phyloP scores from a whole-genome alignment of 30 jellyfish, hydroid and myxozoan species.

The Sanderia malayensis region DNA sequence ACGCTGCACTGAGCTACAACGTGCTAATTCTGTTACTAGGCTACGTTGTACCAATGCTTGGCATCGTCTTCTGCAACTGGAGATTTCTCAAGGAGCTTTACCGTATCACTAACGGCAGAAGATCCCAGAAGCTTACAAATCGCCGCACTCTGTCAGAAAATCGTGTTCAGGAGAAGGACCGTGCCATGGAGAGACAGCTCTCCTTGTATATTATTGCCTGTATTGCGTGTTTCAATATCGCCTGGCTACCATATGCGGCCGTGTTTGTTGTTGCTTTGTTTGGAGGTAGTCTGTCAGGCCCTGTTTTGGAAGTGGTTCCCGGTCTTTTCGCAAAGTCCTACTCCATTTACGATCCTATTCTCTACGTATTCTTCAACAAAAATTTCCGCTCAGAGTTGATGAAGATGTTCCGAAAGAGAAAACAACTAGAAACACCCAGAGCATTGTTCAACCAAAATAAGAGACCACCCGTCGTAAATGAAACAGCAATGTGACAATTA shows the following conservation, averaged over 20 bases:
- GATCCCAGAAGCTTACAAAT: background rate
- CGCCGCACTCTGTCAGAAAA: background rate
- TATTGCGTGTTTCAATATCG: slow-evolving; percentile 13
- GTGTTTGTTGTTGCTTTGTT: slow-evolving; percentile 17
- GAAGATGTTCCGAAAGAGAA: background rate
- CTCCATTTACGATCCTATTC: slow-evolving; percentile 42
- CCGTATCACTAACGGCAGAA: background rate
- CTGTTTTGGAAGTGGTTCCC: slow-evolving; percentile 17
- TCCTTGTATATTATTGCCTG: slow-evolving; percentile 3
- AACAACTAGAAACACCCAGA: background rate
- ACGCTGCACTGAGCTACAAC: slow-evolving; percentile 15
- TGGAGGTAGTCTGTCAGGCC: slow-evolving; percentile 1
- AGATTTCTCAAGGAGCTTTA: slow-evolving; percentile 24
- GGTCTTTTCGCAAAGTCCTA: slow-evolving; percentile 45
- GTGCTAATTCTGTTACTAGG: slow-evolving; percentile 17
- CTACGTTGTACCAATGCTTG: slow-evolving; percentile 26
- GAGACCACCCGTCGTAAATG: background rate
- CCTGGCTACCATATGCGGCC: slow-evolving; percentile 62
- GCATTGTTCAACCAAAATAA: background rate
- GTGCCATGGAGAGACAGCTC: slow-evolving; percentile 5
- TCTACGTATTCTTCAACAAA: slow-evolving; percentile 35
- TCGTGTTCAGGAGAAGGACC: background rate
- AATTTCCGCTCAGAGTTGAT: background rate
- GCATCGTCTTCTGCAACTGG: slow-evolving; percentile 11
- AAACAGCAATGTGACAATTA: background rate